A percentile compares a stretch with the other conserved stretches of the same genome.
These are phyloP conservation scores for Fopius arisanus DNA, from an alignment of 1,140 invertebrate species.

Conservation along the genomic window DNA sequence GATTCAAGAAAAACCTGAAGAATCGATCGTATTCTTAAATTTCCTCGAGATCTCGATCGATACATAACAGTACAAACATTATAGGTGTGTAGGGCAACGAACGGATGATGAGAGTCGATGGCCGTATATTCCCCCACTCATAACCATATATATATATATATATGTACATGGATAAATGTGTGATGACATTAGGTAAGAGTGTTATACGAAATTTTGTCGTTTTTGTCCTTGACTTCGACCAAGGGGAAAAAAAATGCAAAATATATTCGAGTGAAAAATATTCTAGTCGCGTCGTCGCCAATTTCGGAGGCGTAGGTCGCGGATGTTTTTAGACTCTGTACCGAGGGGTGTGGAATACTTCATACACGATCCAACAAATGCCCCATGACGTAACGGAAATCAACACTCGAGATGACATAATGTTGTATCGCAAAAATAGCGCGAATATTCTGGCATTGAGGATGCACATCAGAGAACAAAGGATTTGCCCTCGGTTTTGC, in stretches of 20 bases:
- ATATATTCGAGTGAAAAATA: slow-evolving; percentile 10
- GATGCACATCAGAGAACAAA: background rate
- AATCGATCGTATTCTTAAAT: background rate
- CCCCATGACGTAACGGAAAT: background rate
- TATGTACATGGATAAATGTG: background rate
- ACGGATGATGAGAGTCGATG: slow-evolving; percentile 1
- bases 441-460: background rate
- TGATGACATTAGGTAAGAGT: background rate
- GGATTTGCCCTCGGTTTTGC: too few relatives aligned
- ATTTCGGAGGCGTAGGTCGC: slow-evolving; percentile 22
- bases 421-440: background rate
- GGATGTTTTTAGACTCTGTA: slow-evolving; percentile 16
- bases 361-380: background rate
- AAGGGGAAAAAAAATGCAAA: background rate
- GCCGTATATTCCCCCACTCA: background rate
- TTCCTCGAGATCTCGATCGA: background rate
- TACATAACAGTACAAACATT: background rate
- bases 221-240: slow-evolving; percentile 40
- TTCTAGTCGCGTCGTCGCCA: slow-evolving; percentile 17
- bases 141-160: background rate
- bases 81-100: slow-evolving; percentile 12
- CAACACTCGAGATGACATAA: background rate
- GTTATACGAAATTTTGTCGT: slow-evolving; percentile 41
- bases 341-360: background rate
- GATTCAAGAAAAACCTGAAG: background rate